These are phyloP conservation scores for Turritopsis rubra DNA, from an alignment of 30 jellyfish, hydroid and myxozoan genomes.

Conservation along the genomic window DNA sequence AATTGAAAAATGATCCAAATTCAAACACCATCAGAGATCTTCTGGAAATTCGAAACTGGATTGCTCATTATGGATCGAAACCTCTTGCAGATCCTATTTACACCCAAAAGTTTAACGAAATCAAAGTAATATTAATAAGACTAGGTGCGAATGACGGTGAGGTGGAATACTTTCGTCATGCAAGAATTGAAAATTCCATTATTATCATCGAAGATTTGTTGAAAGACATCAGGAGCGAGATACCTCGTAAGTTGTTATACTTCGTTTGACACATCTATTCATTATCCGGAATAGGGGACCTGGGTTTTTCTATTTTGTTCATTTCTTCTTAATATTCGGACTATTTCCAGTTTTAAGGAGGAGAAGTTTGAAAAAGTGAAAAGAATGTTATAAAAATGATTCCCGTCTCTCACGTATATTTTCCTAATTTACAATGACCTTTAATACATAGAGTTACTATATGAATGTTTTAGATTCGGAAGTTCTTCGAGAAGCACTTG, in stretches of 20 bases:
- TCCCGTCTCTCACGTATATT: no score
- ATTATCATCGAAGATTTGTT: not conserved
- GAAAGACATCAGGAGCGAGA: not conserved
- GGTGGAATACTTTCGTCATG: not conserved
- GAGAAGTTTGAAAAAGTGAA: no score
- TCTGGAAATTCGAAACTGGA: not conserved
- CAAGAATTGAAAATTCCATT: not conserved
- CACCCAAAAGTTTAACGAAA: not conserved
- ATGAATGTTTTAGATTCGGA: not conserved
- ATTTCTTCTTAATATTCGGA: no score
- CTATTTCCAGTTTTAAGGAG: no score
- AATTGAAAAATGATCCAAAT: not conserved
- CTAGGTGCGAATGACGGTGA: slow-evolving; percentile 2
- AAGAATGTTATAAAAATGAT: no score
- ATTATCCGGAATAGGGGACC: not conserved
- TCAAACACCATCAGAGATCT: not conserved
- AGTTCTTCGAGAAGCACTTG: not conserved
- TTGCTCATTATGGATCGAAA: slow-evolving; percentile 1
- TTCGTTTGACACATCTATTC: no score
- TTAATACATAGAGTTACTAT: no score
- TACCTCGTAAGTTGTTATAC: not conserved
- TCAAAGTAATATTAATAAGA: not conserved
- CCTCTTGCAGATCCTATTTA: not conserved
- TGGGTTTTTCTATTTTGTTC: not conserved
- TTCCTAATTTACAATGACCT: no score